phyloP scores from a whole-genome alignment of 2,888 invertebrate genomes.

The Phengaris arion region DNA sequence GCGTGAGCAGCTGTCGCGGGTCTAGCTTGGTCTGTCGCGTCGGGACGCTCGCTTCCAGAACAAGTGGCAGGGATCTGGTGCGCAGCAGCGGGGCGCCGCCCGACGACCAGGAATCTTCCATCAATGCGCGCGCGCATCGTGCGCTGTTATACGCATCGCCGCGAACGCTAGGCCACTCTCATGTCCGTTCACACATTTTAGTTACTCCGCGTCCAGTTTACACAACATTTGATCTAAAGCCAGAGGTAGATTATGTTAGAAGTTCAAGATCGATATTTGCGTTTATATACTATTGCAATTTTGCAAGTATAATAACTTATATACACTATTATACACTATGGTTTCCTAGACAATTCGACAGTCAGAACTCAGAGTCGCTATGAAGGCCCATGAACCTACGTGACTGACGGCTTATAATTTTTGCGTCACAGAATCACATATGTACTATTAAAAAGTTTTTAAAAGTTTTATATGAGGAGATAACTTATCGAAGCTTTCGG shows the following conservation, averaged over 20 bases:
- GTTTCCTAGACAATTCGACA: too few relatives aligned
- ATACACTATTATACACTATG: too few relatives aligned
- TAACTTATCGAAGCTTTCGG: neutral
- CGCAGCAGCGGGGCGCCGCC: slow-evolving; percentile 81
- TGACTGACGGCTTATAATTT: too few relatives aligned
- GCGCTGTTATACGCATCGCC: slow-evolving; percentile 67
- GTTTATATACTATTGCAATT: neutral
- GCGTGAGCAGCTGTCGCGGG: slow-evolving; percentile 81
- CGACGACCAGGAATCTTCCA: slow-evolving; percentile 80
- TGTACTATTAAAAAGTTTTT: too few relatives aligned
- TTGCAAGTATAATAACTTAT: neutral
- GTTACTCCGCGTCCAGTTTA: neutral
- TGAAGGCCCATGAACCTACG: too few relatives aligned
- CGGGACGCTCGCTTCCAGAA: slow-evolving; percentile 76
- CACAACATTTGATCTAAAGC: neutral
- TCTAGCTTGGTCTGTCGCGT: slow-evolving; percentile 72
- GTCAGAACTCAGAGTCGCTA: too few relatives aligned
- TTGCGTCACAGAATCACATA: too few relatives aligned
- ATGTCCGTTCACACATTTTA: slow-evolving; percentile 58
- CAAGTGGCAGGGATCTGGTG: slow-evolving; percentile 83
- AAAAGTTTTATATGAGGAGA: too few relatives aligned
- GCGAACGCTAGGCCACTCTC: slow-evolving; percentile 56
- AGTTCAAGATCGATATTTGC: neutral
- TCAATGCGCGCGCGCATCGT: slow-evolving; percentile 73
- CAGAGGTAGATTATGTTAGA: neutral